These are phyloP conservation scores for Marasmarcha lunaedactyla DNA, from an alignment of 2,888 invertebrate species.

Conservation along the genomic window DNA sequence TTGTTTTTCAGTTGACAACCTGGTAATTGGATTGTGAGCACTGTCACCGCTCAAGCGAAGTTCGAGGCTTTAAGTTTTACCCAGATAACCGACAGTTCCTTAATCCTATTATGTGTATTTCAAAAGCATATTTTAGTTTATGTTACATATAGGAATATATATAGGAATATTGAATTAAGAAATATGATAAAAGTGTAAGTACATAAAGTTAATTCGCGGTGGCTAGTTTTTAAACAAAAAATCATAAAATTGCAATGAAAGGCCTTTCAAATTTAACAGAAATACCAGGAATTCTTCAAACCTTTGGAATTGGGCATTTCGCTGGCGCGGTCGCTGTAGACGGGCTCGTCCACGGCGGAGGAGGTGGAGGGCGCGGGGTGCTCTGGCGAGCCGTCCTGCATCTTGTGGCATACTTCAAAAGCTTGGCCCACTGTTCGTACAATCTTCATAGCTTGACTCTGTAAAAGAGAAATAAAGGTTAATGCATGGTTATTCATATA, in stretches of 20 bases:
- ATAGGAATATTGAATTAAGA: no score
- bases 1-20: background rate
- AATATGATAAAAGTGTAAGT: no score
- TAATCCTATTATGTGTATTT: no score
- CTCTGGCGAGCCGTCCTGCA: conserved; percentile 74
- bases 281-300: conserved; percentile 20
- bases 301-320: conserved; percentile 42
- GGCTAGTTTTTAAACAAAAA: background rate
- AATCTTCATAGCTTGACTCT: conserved; percentile 99
- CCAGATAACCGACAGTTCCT: no score
- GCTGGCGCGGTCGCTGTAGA: conserved; percentile 26
- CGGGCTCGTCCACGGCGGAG: conserved; percentile 36
- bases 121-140: no score
- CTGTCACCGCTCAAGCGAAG: no score
- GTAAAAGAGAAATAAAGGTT: conserved; percentile 26
- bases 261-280: background rate
- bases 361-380: conserved; percentile 48
- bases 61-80: no score
- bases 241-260: background rate
- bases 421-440: conserved; percentile 99
- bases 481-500: background rate
- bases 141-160: no score
- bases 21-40: background rate
- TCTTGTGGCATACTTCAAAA: conserved; percentile 99
- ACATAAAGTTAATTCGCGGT: no score